phyloP scores from a whole-genome alignment of 2,797 vertebrate species.

The Eupleurogrammus muticus region DNA sequence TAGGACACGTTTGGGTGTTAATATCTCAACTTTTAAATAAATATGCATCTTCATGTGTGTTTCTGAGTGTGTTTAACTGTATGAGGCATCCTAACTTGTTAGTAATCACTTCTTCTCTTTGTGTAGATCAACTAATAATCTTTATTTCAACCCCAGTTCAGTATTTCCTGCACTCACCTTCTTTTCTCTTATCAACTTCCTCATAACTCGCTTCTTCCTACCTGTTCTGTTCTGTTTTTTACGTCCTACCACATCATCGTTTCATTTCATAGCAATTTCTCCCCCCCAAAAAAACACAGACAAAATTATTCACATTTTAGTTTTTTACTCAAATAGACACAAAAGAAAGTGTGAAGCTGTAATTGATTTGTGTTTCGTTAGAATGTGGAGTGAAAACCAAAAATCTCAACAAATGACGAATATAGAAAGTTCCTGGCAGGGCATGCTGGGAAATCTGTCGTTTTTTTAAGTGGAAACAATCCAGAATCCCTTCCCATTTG shows the following conservation, averaged over 20 bases:
- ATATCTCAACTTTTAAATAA: slow-evolving; percentile 34
- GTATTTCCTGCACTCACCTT: neutral
- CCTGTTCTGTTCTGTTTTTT: neutral
- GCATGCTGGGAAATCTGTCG: no score
- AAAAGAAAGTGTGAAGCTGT: no score
- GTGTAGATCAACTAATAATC: neutral
- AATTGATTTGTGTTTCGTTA: no score
- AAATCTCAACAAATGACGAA: no score
- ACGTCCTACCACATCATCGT: neutral
- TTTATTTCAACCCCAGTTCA: neutral
- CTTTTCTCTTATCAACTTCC: neutral
- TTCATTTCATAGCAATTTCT: neutral
- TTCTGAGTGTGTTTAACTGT: neutral
- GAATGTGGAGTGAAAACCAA: no score
- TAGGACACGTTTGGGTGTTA: neutral
- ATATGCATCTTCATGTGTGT: slow-evolving; percentile 9
- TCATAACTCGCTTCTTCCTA: slow-evolving; percentile 13
- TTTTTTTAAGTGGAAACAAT: no score
- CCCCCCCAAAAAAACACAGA: no score
- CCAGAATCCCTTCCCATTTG: no score
- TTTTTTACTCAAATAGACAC: no score
- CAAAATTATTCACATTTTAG: no score
- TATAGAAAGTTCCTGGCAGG: no score
- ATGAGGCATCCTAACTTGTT: slow-evolving; percentile 53
- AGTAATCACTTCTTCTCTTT: neutral